These are phyloP conservation scores for Xanthorhoe spadicearia DNA, from an alignment of 2,888 invertebrate species.

Conservation along the genomic window DNA sequence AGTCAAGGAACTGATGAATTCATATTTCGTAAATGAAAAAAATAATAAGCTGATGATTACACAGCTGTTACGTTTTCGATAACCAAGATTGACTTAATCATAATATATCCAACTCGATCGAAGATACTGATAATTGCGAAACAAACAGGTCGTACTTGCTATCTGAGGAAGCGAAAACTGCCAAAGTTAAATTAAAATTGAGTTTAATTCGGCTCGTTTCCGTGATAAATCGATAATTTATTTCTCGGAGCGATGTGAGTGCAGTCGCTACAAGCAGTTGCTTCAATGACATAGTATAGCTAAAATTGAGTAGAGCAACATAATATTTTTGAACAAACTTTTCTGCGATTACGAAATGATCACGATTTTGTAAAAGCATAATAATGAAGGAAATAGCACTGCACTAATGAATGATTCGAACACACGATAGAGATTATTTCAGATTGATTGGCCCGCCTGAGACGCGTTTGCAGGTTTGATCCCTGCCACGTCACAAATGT, in stretches of 20 bases:
- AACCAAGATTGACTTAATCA: slow-evolving; percentile 8
- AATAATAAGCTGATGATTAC: neutral
- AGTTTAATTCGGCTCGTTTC: slow-evolving; percentile 51
- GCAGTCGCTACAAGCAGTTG: slow-evolving; percentile 51
- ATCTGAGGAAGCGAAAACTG: slow-evolving; percentile 67
- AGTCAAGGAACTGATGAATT: neutral
- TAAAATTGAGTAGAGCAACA: slow-evolving; percentile 7
- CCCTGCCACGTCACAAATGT: too few species aligned
- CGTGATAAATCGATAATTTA: slow-evolving; percentile 57
- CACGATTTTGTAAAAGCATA: too few species aligned
- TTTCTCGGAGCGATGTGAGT: slow-evolving; percentile 53
- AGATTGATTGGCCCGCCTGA: too few species aligned
- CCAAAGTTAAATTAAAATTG: slow-evolving; percentile 69
- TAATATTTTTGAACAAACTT: too few species aligned
- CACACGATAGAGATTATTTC: too few species aligned
- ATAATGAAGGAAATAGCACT: too few species aligned
- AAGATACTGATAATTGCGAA: slow-evolving; percentile 29
- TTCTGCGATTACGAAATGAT: too few species aligned
- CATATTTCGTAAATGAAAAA: neutral
- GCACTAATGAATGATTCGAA: too few species aligned
- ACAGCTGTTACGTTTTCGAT: neutral
- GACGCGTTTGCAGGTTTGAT: too few species aligned
- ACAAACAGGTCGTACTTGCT: slow-evolving; percentile 43
- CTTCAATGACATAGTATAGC: slow-evolving; percentile 13
- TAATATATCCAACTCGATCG: slow-evolving; percentile 17